These are phyloP conservation scores for Grammomys dolichurus DNA, from an alignment of 2,113 vertebrate species.

Conservation along the genomic window DNA sequence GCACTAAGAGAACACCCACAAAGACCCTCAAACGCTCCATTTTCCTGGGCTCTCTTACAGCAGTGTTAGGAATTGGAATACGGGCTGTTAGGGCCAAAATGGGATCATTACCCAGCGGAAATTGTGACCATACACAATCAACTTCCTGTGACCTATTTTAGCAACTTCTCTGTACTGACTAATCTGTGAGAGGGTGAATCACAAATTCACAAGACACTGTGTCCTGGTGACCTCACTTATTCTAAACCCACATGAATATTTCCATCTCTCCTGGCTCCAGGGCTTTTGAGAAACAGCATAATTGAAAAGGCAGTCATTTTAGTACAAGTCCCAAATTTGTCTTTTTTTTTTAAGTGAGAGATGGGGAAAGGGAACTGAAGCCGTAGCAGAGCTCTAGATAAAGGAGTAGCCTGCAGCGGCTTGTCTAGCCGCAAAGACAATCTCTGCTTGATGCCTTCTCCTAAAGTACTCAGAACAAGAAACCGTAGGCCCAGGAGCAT, in stretches of 20 bases:
- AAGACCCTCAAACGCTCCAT: constrained; percentile 40
- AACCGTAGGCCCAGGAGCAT: constrained; percentile 28
- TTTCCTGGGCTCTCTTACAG: constrained; percentile 17
- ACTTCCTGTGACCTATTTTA: constrained; percentile 77
- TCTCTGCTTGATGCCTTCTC: constrained; percentile 70
- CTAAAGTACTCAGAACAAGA: constrained; percentile 74
- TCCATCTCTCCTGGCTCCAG: constrained; percentile 63
- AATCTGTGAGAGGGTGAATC: constrained; percentile 76
- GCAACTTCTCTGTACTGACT: constrained; percentile 74
- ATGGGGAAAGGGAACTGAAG: constrained; percentile 44
- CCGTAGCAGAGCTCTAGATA: constrained; percentile 62
- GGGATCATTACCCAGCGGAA: constrained; percentile 66
- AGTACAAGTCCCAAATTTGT: constrained; percentile 67
- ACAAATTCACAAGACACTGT: constrained; percentile 76
- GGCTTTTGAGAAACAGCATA: constrained; percentile 74
- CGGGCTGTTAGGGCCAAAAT: neutral
- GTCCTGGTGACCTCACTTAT: constrained; percentile 79
- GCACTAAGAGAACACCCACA: constrained; percentile 28
- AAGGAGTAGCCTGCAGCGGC: constrained; percentile 65
- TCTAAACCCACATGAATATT: constrained; percentile 70
- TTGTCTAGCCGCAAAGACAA: constrained; percentile 72
- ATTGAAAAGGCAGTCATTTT: constrained; percentile 77
- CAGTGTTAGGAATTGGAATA: constrained; percentile 26
- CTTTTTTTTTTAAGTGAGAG: constrained; percentile 61
- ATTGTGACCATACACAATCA: constrained; percentile 67